Evolutionary conservation across 2,797 vertebrate species (phyloP).

Genomic region (Syngnathus rostellatus): DNA sequence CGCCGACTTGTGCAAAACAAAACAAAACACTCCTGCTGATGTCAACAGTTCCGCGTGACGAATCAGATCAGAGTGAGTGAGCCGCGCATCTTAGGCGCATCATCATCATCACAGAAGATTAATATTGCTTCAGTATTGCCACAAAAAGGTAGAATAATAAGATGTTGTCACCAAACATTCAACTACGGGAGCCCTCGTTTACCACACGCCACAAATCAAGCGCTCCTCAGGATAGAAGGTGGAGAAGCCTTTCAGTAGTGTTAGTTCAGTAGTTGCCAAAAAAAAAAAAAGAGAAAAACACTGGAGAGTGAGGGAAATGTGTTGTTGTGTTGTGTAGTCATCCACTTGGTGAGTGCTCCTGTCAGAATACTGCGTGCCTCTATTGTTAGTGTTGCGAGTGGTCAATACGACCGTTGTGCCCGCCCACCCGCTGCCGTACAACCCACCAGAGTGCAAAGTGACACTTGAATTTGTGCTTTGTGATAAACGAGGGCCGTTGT

Average conservation of each 20-base stretch:
- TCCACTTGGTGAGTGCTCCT: not conserved
- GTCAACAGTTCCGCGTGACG: conserved; percentile 50
- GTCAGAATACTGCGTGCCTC: not conserved
- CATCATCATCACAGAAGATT: conserved; percentile 50
- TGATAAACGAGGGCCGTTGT: conserved; percentile 60
- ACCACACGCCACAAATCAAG: conserved; percentile 25
- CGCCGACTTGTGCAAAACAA: not conserved
- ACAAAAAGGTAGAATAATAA: conserved; percentile 58
- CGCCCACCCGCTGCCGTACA: conserved; percentile 7
- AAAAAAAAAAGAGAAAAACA: not conserved
- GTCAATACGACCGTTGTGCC: not conserved
- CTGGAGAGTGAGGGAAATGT: not conserved
- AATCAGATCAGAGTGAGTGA: conserved; percentile 36
- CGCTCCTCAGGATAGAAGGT: conserved; percentile 1
- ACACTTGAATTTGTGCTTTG: conserved; percentile 18
- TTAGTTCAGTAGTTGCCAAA: conserved; percentile 59
- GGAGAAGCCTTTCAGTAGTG: conserved; percentile 58
- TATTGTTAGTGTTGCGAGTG: conserved; percentile 7
- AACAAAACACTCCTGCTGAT: conserved; percentile 37
- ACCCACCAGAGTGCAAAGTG: conserved; percentile 5
- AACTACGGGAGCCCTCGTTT: conserved; percentile 55
- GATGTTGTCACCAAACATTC: conserved; percentile 43
- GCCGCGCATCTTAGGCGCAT: conserved; percentile 51
- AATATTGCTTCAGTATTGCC: conserved; percentile 78
- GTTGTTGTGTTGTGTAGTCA: not conserved